These are phyloP conservation scores for Microcebus tavaratra DNA, from an alignment of 2,113 vertebrate genomes.

Conservation along the genomic window DNA sequence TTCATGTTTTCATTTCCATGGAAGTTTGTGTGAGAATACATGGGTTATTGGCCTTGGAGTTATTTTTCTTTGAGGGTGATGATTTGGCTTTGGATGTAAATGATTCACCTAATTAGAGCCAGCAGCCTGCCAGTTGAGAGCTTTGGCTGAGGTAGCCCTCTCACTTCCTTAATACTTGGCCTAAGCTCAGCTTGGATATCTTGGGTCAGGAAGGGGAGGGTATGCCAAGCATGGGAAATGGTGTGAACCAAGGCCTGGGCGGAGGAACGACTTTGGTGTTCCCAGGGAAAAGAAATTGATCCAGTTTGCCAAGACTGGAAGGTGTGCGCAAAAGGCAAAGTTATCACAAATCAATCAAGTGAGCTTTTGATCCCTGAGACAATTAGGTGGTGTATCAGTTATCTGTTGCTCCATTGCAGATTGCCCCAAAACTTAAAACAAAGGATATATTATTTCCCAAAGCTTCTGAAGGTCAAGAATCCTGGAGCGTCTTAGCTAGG, in stretches of 20 bases:
- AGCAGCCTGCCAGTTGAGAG: background rate
- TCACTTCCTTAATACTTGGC: conserved; percentile 42
- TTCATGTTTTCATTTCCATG: background rate
- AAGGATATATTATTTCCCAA: background rate
- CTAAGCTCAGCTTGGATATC: background rate
- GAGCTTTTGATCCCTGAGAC: background rate
- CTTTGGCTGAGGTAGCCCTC: background rate
- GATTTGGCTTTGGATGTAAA: background rate
- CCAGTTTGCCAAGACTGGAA: background rate
- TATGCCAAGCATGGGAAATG: background rate
- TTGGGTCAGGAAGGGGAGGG: background rate
- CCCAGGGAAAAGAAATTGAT: conserved; percentile 24
- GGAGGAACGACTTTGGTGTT: background rate
- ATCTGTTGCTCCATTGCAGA: background rate
- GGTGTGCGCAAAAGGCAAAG: background rate
- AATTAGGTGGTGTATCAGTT: background rate
- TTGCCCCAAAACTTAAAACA: background rate
- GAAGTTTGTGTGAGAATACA: background rate
- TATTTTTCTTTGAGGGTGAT: conserved; percentile 8
- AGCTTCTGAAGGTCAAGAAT: background rate
- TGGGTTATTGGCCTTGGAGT: background rate
- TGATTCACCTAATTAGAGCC: conserved; percentile 37
- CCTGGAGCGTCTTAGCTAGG: background rate
- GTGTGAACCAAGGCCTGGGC: conserved; percentile 20
- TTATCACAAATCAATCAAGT: background rate